Evolutionary conservation across 2,113 vertebrate species (phyloP).

Genomic region (Otolemur garnettii): DNA sequence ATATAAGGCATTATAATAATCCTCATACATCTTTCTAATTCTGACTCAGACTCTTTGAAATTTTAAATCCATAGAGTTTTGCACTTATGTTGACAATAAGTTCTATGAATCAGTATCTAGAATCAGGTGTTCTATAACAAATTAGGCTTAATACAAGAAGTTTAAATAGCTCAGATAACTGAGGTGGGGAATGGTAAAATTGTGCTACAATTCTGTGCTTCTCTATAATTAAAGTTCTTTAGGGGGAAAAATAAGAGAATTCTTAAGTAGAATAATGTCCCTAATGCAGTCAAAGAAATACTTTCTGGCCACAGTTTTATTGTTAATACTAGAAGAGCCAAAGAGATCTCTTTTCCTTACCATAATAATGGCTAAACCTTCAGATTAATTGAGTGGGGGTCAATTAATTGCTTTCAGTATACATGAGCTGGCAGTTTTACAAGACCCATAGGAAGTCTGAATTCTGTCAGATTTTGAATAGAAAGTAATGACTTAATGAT

Average conservation of each 20-base stretch:
- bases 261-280: slow-evolving; percentile 30
- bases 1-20: neutral
- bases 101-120: neutral
- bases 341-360: neutral
- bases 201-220: neutral
- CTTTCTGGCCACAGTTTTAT: neutral
- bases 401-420: neutral
- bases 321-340: neutral
- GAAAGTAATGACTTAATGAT: neutral
- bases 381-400: neutral
- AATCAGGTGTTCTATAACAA: neutral
- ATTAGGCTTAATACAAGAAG: neutral
- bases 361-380: neutral
- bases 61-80: neutral
- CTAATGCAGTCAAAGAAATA: neutral
- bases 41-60: neutral
- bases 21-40: neutral
- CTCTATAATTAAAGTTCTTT: neutral
- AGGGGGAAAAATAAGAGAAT: neutral
- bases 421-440: neutral
- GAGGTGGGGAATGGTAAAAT: neutral
- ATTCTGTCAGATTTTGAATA: slow-evolving; percentile 16
- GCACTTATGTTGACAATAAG: neutral
- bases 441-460: neutral
- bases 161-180: neutral